Base-by-base conservation (phyloP, 2,888 invertebrate genomes). In the Belgica antarctica region DNA sequence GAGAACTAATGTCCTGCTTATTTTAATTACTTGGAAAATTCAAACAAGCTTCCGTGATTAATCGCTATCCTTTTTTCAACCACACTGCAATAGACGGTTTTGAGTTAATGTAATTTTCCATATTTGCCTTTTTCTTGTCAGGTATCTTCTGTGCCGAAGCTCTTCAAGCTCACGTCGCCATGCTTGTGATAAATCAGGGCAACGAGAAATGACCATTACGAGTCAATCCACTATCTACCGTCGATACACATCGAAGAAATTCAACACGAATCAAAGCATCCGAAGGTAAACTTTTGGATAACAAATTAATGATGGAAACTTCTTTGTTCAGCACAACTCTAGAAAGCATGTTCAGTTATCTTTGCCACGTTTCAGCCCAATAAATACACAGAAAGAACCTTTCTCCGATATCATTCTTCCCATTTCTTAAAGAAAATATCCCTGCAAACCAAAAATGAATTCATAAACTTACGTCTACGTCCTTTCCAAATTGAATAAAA, bases 191-290 rank as follows among this genome's bases (percentile, higher is more conserved):
- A 77, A 78, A 31, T 74, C 77, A 70, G 73, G 71, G n/a, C 77
- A 77, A 72, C 76, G 78, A 62, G 77, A 79, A 71, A 79, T 79
- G 71, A 80, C 80, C 47, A 71, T 80, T 72, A 80, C 79, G 73
- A 79, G 79, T 74, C 68, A 68, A 19, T 68, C 68, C 2, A 79
- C 80, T 68, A 77, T 78, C 41, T 80, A 80, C 17, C 77, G 79
- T 70, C 76, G 78, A 28, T 80, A 74, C 72, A 77, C 77, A 72
- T 79, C 80, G 2, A 75, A 77, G n/a, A 76, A 78, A 62, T 79
- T 78, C 12, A n/a, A n/a, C n/a, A 77, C 77, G 71, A 75, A 76
- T 70, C 79, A 80, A 71, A 80, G 78, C 73, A 79, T 70, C 8
- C 34, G 25, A 34, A 61, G 70, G 70, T 70, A 61, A 62, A 19